Evolutionary conservation across 2,888 invertebrate genomes (phyloP).

Genomic region (Entomobrya proxima): DNA sequence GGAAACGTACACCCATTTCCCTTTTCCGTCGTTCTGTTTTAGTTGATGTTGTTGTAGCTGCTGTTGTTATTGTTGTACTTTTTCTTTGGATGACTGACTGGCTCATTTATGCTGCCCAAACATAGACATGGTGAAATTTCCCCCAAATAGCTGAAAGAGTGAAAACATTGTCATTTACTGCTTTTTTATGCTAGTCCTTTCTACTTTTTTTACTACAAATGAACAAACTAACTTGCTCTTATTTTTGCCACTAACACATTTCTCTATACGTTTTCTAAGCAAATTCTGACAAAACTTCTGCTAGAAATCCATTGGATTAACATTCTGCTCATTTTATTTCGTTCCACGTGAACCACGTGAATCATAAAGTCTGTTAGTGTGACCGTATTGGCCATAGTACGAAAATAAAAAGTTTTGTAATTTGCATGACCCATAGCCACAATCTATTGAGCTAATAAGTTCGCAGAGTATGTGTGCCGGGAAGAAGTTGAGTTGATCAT

Average conservation of each 20-base stretch:
- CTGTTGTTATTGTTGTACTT: constrained; percentile 30
- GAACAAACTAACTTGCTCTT: constrained; percentile 10
- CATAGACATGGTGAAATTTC: background rate
- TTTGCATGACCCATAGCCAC: background rate
- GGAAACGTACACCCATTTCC: background rate
- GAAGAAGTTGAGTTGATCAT: background rate
- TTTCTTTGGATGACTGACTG: constrained; percentile 25
- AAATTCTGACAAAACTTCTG: background rate
- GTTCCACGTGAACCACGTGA: background rate
- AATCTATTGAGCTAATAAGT: background rate
- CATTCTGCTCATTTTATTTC: background rate
- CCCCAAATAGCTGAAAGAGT: background rate
- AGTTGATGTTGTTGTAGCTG: background rate
- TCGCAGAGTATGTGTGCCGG: background rate
- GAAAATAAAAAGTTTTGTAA: background rate
- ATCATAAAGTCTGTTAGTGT: background rate
- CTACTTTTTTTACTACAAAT: background rate
- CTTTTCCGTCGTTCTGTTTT: background rate
- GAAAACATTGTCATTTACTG: constrained; percentile 24
- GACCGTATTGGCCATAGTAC: no score
- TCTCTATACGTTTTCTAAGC: background rate
- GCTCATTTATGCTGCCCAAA: background rate
- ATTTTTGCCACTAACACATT: background rate
- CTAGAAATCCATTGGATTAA: background rate
- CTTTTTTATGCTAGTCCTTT: background rate